Conservation (phyloP, 2,113 vertebrate genomes). For the Burhinus bistriatus region DNA sequence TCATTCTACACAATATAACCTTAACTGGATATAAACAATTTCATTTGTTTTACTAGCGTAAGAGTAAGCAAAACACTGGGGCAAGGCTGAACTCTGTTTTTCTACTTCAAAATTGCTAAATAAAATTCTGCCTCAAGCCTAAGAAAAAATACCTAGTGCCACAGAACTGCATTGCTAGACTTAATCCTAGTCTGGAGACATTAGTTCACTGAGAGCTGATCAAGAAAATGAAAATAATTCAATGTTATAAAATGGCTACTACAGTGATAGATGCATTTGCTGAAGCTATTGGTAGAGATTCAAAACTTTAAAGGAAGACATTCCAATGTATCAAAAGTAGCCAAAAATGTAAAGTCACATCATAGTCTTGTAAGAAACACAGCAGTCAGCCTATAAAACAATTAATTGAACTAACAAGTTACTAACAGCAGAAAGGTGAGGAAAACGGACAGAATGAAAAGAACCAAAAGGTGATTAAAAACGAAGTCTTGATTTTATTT, state of each 20-base stretch:
- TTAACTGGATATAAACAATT: neutral
- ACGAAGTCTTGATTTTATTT: neutral
- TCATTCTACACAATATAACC: neutral
- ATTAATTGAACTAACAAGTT: neutral
- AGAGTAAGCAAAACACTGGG: neutral
- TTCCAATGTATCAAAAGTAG: neutral
- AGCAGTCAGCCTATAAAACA: neutral
- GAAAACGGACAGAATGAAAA: neutral
- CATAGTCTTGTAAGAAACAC: neutral
- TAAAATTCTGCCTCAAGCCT: neutral
- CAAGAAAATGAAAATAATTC: neutral
- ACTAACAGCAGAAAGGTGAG: neutral
- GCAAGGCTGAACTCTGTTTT: neutral
- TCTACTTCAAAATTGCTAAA: neutral
- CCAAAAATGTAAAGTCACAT: neutral
- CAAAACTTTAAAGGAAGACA: neutral
- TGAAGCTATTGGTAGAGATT: neutral
- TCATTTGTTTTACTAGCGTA: neutral
- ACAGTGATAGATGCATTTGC: neutral
- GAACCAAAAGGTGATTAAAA: neutral
- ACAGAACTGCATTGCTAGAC: neutral
- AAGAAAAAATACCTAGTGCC: neutral
- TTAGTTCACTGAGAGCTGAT: neutral
- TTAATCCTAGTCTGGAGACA: neutral
- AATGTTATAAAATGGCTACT: neutral